Evolutionary conservation across 2,797 vertebrate genomes (phyloP), one percentile per base, ranked within the genome.

Genomic region (Xenops minutus): DNA sequence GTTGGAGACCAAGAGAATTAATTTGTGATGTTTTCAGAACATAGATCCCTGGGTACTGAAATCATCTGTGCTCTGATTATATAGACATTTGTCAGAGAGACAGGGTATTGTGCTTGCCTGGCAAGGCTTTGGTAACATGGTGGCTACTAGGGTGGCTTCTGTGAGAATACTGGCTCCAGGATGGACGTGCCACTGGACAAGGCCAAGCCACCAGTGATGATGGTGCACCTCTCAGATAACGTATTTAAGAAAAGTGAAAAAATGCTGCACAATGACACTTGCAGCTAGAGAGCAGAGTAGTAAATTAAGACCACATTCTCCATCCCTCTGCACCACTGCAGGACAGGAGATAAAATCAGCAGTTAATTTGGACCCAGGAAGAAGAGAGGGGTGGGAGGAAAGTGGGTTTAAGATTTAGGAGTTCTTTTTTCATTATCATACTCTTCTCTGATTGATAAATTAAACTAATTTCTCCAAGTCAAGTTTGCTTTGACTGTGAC

Each of bases 371-470:
- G 51, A 19, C 19, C 19, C 13, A 17, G 29, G 48, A 61, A 61
- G 26, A 66, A 54, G 2, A 1, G 19, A 69, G 2, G 1, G 1
- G 5, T 15, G 3, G 2, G 5, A 4, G 1, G 3, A 56, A 49
- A 26, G 34, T 3, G 1, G 4, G 52, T 34, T 89, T 41, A 72
- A 72, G 10, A 41, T 24, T 46, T 36, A 20, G 9, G 5, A 63
- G 44, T 46, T 52, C 3, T 64, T 64, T 54, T 59, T 10, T 48
- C 5, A 9, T 48, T 59, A 48, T 48, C 22, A 41, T 54, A 21
- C 7, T 36, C 39, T 48, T 2, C 6, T 44, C 26, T 63, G 17
- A 69, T 37, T 63, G 37, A 58, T 14, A 16, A 30, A 37, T 22
- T 7, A 30, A 52, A 39, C 5, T 52, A 20, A 36, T 66, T 90